Percentiles rank a stretch among this genome's conserved stretches.
phyloP scores from a whole-genome alignment of 2,113 vertebrate genomes.

The Istiophorus platypterus region DNA sequence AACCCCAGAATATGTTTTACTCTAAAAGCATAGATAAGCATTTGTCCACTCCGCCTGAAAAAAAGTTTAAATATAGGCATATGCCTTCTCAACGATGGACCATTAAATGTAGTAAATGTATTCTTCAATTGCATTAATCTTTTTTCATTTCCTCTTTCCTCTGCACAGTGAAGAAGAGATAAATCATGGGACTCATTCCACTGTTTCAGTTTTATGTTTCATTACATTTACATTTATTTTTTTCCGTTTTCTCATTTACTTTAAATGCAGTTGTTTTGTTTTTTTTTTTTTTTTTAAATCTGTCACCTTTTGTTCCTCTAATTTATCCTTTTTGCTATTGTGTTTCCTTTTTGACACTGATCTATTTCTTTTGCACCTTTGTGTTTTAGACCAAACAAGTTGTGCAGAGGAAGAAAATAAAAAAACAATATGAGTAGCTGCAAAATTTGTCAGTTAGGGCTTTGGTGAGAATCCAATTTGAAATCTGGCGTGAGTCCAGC shows the following conservation, averaged over 20 bases:
- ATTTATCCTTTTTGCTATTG: background rate
- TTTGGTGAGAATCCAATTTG: slow-evolving; percentile 34
- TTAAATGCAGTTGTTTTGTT: slow-evolving; percentile 1
- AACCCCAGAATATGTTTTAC: slow-evolving; percentile 86
- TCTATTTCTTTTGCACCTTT: background rate
- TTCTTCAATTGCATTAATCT: slow-evolving; percentile 5
- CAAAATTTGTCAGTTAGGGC: slow-evolving; percentile 36
- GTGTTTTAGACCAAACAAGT: background rate
- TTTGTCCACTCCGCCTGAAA: background rate
- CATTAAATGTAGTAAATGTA: too few species aligned
- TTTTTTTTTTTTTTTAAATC: too few species aligned
- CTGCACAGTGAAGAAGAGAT: slow-evolving; percentile 7
- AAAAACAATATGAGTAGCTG: too few species aligned
- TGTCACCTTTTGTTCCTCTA: background rate
- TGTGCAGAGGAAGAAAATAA: background rate
- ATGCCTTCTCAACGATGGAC: slow-evolving; percentile 66
- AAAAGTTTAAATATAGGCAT: slow-evolving; percentile 72
- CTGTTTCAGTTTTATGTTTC: slow-evolving; percentile 11
- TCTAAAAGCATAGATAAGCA: slow-evolving; percentile 50
- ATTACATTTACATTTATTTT: background rate
- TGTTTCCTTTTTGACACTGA: slow-evolving; percentile 8
- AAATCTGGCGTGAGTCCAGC: slow-evolving; percentile 16
- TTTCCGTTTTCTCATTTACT: background rate
- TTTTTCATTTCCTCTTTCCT: slow-evolving; percentile 41
- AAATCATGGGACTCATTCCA: background rate